phyloP scores from a whole-genome alignment of 2,888 invertebrate genomes.

The Cecidostiba fungosa region DNA sequence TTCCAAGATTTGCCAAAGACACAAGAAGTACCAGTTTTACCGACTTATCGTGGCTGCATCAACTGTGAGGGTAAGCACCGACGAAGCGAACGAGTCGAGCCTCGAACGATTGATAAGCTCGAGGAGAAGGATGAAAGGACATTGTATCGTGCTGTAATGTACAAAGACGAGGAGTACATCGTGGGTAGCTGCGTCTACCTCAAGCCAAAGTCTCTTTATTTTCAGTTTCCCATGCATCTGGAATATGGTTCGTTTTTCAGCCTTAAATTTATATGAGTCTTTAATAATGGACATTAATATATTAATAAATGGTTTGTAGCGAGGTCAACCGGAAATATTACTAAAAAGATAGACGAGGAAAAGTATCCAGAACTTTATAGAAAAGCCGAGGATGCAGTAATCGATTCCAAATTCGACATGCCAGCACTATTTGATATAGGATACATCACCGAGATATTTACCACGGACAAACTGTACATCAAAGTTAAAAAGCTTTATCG shows the following conservation, averaged over 20 bases:
- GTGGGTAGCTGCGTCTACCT: conserved; percentile 87
- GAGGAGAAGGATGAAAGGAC: conserved; percentile 57
- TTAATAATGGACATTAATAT: neutral
- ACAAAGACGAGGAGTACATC: conserved; percentile 84
- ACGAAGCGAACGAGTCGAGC: neutral
- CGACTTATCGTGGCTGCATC: neutral
- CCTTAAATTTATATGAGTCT: neutral
- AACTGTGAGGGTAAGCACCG: neutral
- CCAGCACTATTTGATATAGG: conserved; percentile 89
- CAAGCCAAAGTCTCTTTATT: conserved; percentile 84
- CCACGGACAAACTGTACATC: conserved; percentile 84
- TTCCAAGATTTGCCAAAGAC: conserved; percentile 27
- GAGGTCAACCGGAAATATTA: neutral
- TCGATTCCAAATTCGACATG: conserved; percentile 87
- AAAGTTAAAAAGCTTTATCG: conserved; percentile 87
- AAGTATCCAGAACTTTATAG: conserved; percentile 90
- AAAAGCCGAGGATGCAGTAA: conserved; percentile 83
- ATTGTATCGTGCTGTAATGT: conserved; percentile 81
- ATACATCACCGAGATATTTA: conserved; percentile 84
- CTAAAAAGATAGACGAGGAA: conserved; percentile 82
- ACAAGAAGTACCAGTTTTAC: neutral
- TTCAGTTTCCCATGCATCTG: conserved; percentile 76
- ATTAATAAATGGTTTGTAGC: neutral
- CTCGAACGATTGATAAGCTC: neutral
- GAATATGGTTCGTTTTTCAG: conserved; percentile 14